Evolutionary conservation across 2,888 invertebrate genomes (phyloP).

Genomic region (Ormia ochracea): DNA sequence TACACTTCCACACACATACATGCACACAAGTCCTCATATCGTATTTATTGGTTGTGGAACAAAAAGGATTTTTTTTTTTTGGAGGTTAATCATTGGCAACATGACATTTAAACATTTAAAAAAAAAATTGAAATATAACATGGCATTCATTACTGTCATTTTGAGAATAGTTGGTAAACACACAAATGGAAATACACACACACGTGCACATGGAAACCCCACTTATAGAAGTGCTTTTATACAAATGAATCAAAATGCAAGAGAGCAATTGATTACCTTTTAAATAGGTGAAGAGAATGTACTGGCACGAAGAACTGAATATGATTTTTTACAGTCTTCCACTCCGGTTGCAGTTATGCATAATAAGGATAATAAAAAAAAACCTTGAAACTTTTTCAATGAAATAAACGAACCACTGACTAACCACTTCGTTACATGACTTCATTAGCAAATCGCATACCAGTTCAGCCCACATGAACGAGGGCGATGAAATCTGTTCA

Average conservation of each 20-base stretch:
- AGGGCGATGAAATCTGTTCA: too few relatives aligned
- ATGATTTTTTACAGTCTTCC: constrained; percentile 18
- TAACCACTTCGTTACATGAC: too few relatives aligned
- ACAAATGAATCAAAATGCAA: constrained; percentile 32
- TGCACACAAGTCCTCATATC: too few relatives aligned
- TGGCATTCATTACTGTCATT: constrained; percentile 48
- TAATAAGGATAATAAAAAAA: constrained; percentile 24
- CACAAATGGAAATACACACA: constrained; percentile 12
- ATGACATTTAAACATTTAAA: constrained; percentile 47
- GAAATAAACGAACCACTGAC: background rate
- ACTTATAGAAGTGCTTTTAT: background rate
- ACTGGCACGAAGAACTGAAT: constrained; percentile 20
- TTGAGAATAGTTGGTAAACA: constrained; percentile 22
- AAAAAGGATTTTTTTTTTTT: constrained; percentile 58
- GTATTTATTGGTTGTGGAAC: constrained; percentile 22
- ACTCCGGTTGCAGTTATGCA: constrained; percentile 25
- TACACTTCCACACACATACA: background rate
- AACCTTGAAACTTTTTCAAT: background rate
- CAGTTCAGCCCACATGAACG: too few relatives aligned
- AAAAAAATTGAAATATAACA: constrained; percentile 11
- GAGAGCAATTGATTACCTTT: background rate
- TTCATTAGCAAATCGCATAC: too few relatives aligned
- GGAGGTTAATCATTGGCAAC: constrained; percentile 57
- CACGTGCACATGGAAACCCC: background rate
- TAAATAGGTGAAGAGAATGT: background rate